phyloP scores from a whole-genome alignment of 2,797 vertebrate species.

The Hybognathus amarus region DNA sequence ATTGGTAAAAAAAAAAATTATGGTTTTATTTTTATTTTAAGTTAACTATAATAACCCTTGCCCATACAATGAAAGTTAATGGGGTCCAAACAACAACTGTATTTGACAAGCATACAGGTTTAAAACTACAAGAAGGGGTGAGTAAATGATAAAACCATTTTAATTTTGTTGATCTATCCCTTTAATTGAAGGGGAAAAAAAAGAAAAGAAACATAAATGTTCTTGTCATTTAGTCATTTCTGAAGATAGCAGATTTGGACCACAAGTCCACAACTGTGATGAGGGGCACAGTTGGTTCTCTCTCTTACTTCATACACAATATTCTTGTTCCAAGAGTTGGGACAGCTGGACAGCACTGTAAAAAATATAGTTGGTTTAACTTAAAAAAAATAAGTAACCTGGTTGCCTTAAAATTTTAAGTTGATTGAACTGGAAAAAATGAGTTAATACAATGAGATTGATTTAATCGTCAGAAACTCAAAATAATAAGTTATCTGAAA shows the following conservation, averaged over 20 bases:
- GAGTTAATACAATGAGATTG: too few relatives aligned
- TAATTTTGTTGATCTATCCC: neutral
- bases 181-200: conserved; percentile 1
- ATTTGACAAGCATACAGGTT: neutral
- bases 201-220: neutral
- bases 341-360: neutral
- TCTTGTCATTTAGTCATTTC: neutral
- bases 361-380: too few relatives aligned
- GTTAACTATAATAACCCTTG: neutral
- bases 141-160: neutral
- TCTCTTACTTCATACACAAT: neutral
- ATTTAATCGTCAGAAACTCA: too few relatives aligned
- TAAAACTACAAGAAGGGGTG: neutral
- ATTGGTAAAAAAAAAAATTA: too few relatives aligned
- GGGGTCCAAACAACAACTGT: neutral
- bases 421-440: too few relatives aligned
- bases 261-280: neutral
- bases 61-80: neutral
- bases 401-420: too few relatives aligned
- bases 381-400: too few relatives aligned
- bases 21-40: neutral
- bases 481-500: too few relatives aligned
- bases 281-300: neutral
- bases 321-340: neutral
- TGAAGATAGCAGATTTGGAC: neutral